Conservation (phyloP, 2,888 invertebrate genomes). For the Tetragonisca angustula region DNA sequence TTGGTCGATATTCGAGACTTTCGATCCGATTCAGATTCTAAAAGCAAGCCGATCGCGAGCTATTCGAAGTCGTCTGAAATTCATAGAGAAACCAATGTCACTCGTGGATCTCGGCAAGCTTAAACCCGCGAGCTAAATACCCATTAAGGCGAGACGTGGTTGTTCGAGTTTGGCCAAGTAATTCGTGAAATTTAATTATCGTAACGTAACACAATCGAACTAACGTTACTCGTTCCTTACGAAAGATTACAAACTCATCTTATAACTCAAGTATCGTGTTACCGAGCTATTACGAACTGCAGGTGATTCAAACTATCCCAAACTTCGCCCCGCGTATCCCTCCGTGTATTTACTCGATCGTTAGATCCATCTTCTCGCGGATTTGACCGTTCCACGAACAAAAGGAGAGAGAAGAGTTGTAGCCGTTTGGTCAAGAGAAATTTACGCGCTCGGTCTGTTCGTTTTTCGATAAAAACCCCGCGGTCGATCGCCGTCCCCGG, state of each 20-base stretch:
- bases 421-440: slow-evolving; percentile 38
- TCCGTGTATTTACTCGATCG: background rate
- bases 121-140: slow-evolving; percentile 17
- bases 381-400: slow-evolving; percentile 25
- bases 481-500: slow-evolving; percentile 53
- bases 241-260: background rate
- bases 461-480: slow-evolving; percentile 55
- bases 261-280: too few relatives aligned
- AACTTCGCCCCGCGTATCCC: too few relatives aligned
- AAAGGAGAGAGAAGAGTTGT: background rate
- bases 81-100: background rate
- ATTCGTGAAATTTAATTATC: too few relatives aligned
- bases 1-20: slow-evolving; percentile 24
- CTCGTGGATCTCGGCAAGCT: background rate
- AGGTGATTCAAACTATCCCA: too few relatives aligned
- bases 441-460: slow-evolving; percentile 36
- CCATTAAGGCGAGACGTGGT: background rate
- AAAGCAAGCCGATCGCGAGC: slow-evolving; percentile 37
- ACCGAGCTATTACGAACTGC: too few relatives aligned
- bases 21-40: slow-evolving; percentile 5
- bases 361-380: slow-evolving; percentile 1
- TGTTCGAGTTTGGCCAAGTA: too few relatives aligned
- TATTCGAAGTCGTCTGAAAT: background rate
- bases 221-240: background rate
- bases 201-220: too few relatives aligned